Conservation (phyloP, 2,113 vertebrate genomes). For the Myotis lucifugus region DNA sequence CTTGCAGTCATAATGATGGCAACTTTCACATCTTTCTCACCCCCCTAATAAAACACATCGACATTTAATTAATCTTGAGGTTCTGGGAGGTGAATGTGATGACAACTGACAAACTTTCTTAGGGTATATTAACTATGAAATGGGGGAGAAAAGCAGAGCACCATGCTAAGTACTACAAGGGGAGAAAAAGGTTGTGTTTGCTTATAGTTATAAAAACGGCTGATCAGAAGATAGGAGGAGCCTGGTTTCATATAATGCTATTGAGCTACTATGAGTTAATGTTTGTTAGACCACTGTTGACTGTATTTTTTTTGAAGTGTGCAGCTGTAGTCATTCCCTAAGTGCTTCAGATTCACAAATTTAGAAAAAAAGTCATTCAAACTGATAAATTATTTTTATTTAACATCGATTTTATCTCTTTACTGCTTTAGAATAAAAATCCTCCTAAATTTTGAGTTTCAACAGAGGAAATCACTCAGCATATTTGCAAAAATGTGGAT, state of each 20-base stretch:
- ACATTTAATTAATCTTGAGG: background rate
- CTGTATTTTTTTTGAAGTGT: background rate
- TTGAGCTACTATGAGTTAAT: background rate
- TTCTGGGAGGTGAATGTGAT: background rate
- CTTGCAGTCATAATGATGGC: background rate
- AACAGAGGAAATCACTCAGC: background rate
- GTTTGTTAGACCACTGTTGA: background rate
- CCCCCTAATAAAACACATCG: background rate
- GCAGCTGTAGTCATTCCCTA: background rate
- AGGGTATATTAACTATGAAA: background rate
- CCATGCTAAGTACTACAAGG: background rate
- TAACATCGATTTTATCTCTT: background rate
- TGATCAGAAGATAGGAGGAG: background rate
- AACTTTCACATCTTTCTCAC: background rate
- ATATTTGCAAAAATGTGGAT: background rate
- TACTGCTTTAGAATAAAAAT: background rate
- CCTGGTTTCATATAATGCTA: background rate
- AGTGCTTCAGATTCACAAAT: background rate
- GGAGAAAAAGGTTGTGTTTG: background rate
- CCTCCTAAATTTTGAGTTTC: background rate
- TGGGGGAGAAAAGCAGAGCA: background rate
- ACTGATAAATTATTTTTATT: background rate
- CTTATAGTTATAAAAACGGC: background rate
- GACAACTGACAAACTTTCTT: background rate
- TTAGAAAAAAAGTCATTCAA: background rate